Evolutionary conservation across 2,113 vertebrate species (phyloP), one percentile per base, ranked within the genome.

Genomic region (Odobenus rosmarus): DNA sequence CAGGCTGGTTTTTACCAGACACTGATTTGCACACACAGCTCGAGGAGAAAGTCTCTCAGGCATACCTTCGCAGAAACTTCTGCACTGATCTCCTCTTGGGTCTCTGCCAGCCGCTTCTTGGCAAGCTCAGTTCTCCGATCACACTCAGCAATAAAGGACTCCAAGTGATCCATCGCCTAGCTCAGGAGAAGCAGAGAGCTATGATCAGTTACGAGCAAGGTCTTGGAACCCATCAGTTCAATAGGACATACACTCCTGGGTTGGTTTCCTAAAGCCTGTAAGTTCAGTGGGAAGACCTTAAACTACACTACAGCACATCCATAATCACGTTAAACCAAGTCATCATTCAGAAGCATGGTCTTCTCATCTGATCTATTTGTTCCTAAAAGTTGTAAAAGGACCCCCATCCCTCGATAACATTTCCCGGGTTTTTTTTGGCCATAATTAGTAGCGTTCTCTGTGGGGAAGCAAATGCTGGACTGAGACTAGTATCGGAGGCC

Each of bases 51-150:
- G 82, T 55, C 79, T 39, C 81, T 53, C 53, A 51, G 39, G 1
- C 51, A 6, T 81, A 99, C 99, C 99, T 99, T 99, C 71, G 99
- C 99, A 79, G 99, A 99, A 36, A 99, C 99, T 97, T 99, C 99
- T 39, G 99, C 99, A 69, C 99, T 99, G 98, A 99, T 99, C 98
- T 99, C 99, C 64, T 99, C 99, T 97, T 99, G 99, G 2, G 99
- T 99, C 98, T 99, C 99, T 42, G 99, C 99, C 93, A 99, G 99
- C 1, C 99, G 99, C 93, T 99, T 99, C 98, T 99, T 99, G 51
- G 99, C 99, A 64, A 99, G 98, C 67, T 99, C 99, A 33, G 99
- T 99, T 98, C 99, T 99, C 96, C 99, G 99, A 92, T 99, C 99
- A 93, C 99, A 99, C 95, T 99, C 99, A 0, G 99, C 99, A 24